phyloP scores from a whole-genome alignment of 2,113 vertebrate genomes.

The Ginglymostoma cirratum region DNA sequence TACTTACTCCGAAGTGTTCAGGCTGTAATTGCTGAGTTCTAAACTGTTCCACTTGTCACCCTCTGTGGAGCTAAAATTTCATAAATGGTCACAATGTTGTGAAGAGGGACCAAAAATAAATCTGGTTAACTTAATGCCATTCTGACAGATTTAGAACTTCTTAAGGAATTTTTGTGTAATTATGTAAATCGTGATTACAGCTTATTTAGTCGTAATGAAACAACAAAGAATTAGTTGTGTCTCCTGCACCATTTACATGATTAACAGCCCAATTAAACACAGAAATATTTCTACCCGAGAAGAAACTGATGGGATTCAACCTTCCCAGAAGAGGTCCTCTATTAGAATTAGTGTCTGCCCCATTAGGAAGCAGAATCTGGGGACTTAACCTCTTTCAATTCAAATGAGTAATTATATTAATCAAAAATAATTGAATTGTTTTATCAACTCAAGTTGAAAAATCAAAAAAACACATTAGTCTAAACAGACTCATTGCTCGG shows the following conservation, averaged over 20 bases:
- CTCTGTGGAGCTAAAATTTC: not conserved
- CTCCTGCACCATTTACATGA: slow-evolving; percentile 4
- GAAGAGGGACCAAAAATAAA: not conserved
- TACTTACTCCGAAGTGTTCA: not conserved
- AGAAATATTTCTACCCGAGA: slow-evolving; percentile 14
- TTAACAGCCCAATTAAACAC: slow-evolving; percentile 26
- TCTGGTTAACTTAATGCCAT: not conserved
- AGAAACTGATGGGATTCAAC: slow-evolving; percentile 15
- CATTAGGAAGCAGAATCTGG: not conserved
- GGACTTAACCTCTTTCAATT: slow-evolving; percentile 1
- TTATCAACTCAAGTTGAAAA: not conserved
- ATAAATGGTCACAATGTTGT: not conserved
- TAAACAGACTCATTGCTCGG: not conserved
- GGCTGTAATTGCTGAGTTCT: not conserved
- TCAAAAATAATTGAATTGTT: slow-evolving; percentile 25
- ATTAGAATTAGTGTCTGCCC: slow-evolving; percentile 7
- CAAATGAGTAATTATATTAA: slow-evolving; percentile 3
- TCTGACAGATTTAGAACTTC: not conserved
- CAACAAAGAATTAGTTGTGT: slow-evolving; percentile 21
- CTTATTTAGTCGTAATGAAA: slow-evolving; percentile 24
- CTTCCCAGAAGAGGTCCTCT: not conserved
- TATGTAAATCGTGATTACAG: not conserved
- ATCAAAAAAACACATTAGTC: not conserved
- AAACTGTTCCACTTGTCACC: no score
- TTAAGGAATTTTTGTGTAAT: not conserved